Evolutionary conservation across 2,797 vertebrate genomes (phyloP).

Genomic region (Geotrypetes seraphini): DNA sequence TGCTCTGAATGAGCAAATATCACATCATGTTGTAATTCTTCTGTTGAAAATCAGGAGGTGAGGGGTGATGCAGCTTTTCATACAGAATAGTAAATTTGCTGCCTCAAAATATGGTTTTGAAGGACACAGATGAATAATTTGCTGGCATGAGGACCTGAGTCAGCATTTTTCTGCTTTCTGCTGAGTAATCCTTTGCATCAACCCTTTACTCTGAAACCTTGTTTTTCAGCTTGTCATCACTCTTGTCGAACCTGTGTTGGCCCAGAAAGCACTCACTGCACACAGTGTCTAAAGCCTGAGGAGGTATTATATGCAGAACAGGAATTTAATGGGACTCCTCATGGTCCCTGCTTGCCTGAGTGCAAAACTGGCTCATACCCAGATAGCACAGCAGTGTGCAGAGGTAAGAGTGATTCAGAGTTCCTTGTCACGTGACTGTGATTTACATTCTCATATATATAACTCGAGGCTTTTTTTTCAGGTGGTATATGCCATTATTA

Average conservation of each 20-base stretch:
- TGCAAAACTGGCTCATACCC: conserved; percentile 58
- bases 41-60: not conserved
- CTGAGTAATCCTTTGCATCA: not conserved
- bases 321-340: not conserved
- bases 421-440: no score
- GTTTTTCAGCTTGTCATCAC: conserved; percentile 64
- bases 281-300: conserved; percentile 53
- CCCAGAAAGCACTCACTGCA: conserved; percentile 56
- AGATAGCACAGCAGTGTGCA: conserved; percentile 58
- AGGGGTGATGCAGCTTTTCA: not conserved
- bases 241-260: conserved; percentile 76
- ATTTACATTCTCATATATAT: no score
- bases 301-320: conserved; percentile 51
- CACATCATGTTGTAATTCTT: accelerated
- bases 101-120: not conserved
- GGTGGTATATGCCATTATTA: no score
- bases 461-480: no score
- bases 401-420: conserved; percentile 48
- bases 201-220: not conserved
- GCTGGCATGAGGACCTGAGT: not conserved
- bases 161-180: accelerated
- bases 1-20: not conserved
- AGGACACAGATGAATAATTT: no score
- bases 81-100: not conserved
- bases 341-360: conserved; percentile 58